Conservation (phyloP, 2,888 invertebrate species). For the Drosophila mulleri region DNA sequence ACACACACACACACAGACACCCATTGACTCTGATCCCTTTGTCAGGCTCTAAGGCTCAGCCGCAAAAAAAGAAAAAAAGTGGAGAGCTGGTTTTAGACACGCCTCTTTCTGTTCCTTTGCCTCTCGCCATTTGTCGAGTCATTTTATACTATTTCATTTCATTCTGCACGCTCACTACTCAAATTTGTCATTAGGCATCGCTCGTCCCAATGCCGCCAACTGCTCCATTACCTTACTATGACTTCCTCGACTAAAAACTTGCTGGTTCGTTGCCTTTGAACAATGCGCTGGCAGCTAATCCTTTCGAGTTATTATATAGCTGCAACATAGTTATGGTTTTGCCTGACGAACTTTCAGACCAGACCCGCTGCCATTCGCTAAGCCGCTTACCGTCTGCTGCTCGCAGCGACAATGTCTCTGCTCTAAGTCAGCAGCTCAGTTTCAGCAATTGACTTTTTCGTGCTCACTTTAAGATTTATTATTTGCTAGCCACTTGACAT, state of each 20-base stretch:
- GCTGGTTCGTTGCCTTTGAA: conserved; percentile 36
- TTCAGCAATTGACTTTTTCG: conserved; percentile 62
- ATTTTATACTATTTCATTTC: conserved; percentile 46
- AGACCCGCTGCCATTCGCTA: conserved; percentile 34
- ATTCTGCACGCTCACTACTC: conserved; percentile 29
- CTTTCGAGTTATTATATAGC: conserved; percentile 65
- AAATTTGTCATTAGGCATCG: conserved; percentile 63
- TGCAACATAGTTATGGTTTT: conserved; percentile 73
- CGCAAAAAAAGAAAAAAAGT: background rate
- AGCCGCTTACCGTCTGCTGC: conserved; percentile 60
- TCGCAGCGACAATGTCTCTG: conserved; percentile 23
- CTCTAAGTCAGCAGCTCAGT: conserved; percentile 40
- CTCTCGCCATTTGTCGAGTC: conserved; percentile 47
- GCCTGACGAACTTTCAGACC: conserved; percentile 46
- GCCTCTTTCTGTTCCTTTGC: background rate
- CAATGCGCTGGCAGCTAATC: conserved; percentile 66
- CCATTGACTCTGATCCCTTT: background rate
- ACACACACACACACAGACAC: background rate
- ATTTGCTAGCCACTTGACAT: conserved; percentile 45
- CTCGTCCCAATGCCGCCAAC: conserved; percentile 28
- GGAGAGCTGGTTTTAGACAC: conserved; percentile 26
- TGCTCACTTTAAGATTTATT: conserved; percentile 58
- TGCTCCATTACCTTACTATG: conserved; percentile 73
- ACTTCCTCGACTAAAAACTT: conserved; percentile 63
- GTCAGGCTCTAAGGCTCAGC: conserved; percentile 7